A percentile compares a stretch with the other conserved stretches of the same genome.
Conservation (phyloP, 1,140 invertebrate species). For the Helicoverpa armigera region DNA sequence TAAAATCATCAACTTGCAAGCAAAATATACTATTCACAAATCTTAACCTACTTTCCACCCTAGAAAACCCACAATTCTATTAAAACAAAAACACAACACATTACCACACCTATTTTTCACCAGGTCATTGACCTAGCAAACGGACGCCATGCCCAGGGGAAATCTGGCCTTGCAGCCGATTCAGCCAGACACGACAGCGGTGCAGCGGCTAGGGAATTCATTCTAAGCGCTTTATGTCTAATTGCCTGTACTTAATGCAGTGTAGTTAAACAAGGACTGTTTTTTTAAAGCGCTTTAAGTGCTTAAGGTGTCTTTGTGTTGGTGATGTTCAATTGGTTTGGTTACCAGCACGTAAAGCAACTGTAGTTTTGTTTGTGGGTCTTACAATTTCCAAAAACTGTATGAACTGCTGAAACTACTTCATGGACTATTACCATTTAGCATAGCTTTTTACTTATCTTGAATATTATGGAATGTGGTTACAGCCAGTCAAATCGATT, state of each 20-base stretch:
- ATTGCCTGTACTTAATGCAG: slow-evolving; percentile 32
- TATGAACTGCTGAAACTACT: too few species aligned
- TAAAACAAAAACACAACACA: not conserved
- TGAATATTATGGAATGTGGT: too few species aligned
- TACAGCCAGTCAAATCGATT: too few species aligned
- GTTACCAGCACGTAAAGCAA: not conserved
- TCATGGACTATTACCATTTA: too few species aligned
- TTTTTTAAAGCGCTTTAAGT: slow-evolving; percentile 13
- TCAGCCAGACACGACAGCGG: slow-evolving; percentile 36
- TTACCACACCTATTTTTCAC: slow-evolving; percentile 6
- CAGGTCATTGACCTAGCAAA: slow-evolving; percentile 35
- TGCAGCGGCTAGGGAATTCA: slow-evolving; percentile 33
- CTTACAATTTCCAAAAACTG: too few species aligned
- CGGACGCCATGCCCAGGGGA: slow-evolving; percentile 39
- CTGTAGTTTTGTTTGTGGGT: too few species aligned
- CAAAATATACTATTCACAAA: too few species aligned
- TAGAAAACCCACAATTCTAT: too few species aligned
- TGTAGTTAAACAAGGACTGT: slow-evolving; percentile 27
- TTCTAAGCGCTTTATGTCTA: slow-evolving; percentile 40
- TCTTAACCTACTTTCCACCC: too few species aligned
- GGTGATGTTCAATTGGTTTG: not conserved
- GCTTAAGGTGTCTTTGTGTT: not conserved
- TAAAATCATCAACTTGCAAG: too few species aligned
- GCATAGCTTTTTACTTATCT: too few species aligned
- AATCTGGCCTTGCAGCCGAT: slow-evolving; percentile 40